A percentile compares a stretch with the other conserved stretches of the same genome.
phyloP scores from a whole-genome alignment of 2,797 vertebrate genomes.

The Chelidonichthys spinosus region DNA sequence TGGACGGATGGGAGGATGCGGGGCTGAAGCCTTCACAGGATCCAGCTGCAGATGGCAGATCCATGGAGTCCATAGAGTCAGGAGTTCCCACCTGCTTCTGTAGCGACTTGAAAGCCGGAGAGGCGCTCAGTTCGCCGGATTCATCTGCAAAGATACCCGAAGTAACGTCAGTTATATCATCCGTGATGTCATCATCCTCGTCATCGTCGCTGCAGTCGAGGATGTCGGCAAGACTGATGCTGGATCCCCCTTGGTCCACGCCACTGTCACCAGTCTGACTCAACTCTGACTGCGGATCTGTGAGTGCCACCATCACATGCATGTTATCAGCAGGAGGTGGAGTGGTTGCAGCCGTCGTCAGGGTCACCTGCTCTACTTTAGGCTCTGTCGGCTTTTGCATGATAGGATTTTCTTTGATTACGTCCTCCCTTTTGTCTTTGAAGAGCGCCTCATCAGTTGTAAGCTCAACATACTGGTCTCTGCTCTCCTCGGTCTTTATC shows the following conservation, averaged over 20 bases:
- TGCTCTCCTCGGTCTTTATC: constrained; percentile 53
- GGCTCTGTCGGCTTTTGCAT: constrained; percentile 58
- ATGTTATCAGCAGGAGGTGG: constrained; percentile 69
- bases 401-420: constrained; percentile 61
- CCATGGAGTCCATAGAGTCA: constrained; percentile 91
- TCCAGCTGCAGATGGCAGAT: constrained; percentile 87
- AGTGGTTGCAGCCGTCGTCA: constrained; percentile 30
- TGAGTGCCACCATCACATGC: constrained; percentile 64
- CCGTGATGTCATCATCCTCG: constrained; percentile 82
- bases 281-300: constrained; percentile 76
- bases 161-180: constrained; percentile 87
- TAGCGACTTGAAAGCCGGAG: constrained; percentile 83
- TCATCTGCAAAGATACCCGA: constrained; percentile 88
- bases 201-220: constrained; percentile 87
- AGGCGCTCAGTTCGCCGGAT: constrained; percentile 71
- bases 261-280: constrained; percentile 64
- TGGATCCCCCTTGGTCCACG: constrained; percentile 78
- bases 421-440: constrained; percentile 60
- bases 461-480: constrained; percentile 72
- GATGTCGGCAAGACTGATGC: constrained; percentile 80
- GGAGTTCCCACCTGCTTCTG: constrained; percentile 92
- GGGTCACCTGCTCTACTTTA: constrained; percentile 62
- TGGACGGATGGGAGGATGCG: constrained; percentile 77
- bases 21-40: constrained; percentile 88
- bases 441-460: constrained; percentile 24